Conservation (phyloP, 2,888 invertebrate species). For the Strigamia crassipes region DNA sequence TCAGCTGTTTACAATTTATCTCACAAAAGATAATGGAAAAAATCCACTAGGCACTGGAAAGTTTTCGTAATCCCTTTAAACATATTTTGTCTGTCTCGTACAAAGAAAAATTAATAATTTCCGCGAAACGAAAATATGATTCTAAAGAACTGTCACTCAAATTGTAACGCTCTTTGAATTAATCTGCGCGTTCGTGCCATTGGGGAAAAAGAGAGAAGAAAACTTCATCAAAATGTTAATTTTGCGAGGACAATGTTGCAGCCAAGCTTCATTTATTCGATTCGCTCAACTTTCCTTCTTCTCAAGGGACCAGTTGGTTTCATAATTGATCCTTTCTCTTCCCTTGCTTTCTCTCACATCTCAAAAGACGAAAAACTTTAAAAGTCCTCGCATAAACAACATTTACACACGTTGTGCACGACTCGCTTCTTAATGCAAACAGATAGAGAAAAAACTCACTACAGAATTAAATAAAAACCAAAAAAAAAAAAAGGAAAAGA, state of each 20-base stretch:
- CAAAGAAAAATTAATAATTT: background rate
- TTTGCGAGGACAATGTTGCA: constrained; percentile 26
- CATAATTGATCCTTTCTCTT: constrained; percentile 14
- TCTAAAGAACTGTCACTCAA: background rate
- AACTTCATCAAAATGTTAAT: constrained; percentile 30
- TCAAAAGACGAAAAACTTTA: constrained; percentile 8
- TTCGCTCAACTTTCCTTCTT: constrained; percentile 22
- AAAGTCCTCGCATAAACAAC: background rate
- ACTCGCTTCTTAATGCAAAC: background rate
- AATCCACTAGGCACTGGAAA: no score
- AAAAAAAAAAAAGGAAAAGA: no score
- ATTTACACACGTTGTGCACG: background rate
- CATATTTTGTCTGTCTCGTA: background rate
- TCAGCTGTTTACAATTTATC: background rate
- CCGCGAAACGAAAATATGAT: background rate
- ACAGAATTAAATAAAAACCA: background rate
- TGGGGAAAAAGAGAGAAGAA: constrained; percentile 7
- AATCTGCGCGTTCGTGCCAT: background rate
- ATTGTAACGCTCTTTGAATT: constrained; percentile 12
- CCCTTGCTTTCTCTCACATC: background rate
- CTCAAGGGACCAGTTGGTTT: background rate
- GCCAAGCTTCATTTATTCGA: constrained; percentile 30
- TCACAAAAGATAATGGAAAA: background rate
- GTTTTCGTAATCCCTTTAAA: background rate
- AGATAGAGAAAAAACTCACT: background rate